Conservation (phyloP, 2,113 vertebrate species). For the Erpornis zantholeuca region DNA sequence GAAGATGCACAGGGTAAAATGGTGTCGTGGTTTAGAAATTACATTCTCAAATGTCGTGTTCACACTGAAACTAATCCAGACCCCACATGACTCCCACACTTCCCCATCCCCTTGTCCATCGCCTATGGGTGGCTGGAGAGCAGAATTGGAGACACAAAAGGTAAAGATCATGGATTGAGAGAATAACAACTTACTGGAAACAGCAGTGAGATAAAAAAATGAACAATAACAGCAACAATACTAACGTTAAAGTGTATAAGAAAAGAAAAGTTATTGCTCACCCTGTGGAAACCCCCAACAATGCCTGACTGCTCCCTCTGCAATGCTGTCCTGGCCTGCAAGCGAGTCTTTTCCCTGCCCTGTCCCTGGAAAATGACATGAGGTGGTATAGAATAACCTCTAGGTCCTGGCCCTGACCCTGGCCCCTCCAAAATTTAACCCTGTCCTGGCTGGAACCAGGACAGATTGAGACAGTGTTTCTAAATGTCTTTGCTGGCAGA, state of each 20-base stretch:
- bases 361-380: not conserved
- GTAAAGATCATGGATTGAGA: not conserved
- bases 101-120: not conserved
- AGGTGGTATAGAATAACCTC: not conserved
- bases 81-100: rapidly evolving
- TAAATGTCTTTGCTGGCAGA: not conserved
- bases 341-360: not conserved
- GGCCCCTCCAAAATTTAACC: not conserved
- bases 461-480: not conserved
- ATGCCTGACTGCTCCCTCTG: not conserved
- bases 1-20: not conserved
- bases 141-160: not conserved
- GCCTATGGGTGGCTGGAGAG: not conserved
- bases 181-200: not conserved
- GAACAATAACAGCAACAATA: not conserved
- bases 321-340: not conserved
- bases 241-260: too few species aligned
- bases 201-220: not conserved
- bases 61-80: not conserved
- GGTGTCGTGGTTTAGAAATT: not conserved
- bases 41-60: not conserved
- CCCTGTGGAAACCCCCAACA: not conserved
- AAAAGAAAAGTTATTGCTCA: not conserved
- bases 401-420: not conserved
- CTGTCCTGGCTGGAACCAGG: not conserved